A percentile compares a stretch with the other conserved stretches of the same genome.
phyloP scores from a whole-genome alignment of 2,888 invertebrate species.

The Microplitis deprimator region DNA sequence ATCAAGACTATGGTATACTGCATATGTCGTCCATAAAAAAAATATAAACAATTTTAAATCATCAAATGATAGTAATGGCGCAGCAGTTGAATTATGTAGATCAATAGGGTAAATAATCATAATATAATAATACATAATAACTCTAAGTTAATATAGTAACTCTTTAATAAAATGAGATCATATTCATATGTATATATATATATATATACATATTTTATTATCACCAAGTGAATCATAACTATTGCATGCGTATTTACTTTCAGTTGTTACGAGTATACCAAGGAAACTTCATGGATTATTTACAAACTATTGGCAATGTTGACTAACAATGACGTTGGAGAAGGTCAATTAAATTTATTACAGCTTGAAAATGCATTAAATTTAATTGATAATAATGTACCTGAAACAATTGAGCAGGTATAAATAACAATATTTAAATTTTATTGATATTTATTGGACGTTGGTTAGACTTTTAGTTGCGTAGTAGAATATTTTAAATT shows the following conservation, averaged over 20 bases:
- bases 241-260: constrained; percentile 2
- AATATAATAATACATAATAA: not conserved
- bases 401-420: constrained; percentile 50
- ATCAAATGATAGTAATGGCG: constrained; percentile 31
- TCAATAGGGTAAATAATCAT: constrained; percentile 35
- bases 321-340: constrained; percentile 46
- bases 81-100: constrained; percentile 33
- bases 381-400: constrained; percentile 49
- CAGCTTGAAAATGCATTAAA: constrained; percentile 52
- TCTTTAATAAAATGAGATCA: constrained; percentile 24
- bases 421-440: not conserved
- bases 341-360: constrained; percentile 50
- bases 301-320: constrained; percentile 53
- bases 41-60: constrained; percentile 44
- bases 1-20: constrained; percentile 66
- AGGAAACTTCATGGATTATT: constrained; percentile 56
- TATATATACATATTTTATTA: constrained; percentile 12
- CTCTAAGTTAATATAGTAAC: constrained; percentile 29
- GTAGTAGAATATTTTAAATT: not conserved
- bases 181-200: not conserved
- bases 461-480: too few species aligned
- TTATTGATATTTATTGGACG: not conserved
- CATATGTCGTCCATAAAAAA: constrained; percentile 52
- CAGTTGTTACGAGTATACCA: not conserved
- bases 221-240: constrained; percentile 22